Evolutionary conservation across 2,113 vertebrate species (phyloP).

Genomic region (Pluvianellus socialis): DNA sequence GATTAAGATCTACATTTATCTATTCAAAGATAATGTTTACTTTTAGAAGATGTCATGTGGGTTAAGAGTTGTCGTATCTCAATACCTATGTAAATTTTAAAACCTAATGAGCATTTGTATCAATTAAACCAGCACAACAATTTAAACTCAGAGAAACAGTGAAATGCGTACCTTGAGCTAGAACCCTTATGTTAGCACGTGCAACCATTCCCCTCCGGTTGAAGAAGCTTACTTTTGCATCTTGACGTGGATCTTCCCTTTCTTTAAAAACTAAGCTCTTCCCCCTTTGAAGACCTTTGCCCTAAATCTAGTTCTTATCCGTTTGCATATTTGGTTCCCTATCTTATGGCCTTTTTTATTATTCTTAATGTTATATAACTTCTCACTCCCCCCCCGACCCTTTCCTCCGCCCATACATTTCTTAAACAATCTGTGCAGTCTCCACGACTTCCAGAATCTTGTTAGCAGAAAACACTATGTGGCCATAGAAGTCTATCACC

Average conservation of each 20-base stretch:
- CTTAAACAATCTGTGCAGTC: neutral
- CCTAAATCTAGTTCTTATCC: neutral
- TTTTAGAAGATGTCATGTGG: neutral
- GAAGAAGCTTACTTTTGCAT: neutral
- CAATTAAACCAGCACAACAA: neutral
- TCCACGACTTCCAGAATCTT: neutral
- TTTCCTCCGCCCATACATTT: neutral
- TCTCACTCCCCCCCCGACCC: no score
- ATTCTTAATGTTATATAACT: neutral
- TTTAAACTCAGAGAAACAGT: neutral
- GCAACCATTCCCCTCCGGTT: neutral
- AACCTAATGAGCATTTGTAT: neutral
- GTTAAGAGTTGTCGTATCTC: neutral
- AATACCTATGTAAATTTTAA: neutral
- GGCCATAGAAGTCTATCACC: neutral
- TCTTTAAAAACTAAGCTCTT: neutral
- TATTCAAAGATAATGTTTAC: neutral
- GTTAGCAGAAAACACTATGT: neutral
- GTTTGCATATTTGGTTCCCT: neutral
- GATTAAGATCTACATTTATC: neutral
- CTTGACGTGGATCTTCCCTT: neutral
- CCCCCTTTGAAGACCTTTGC: neutral
- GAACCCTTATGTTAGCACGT: neutral
- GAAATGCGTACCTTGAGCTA: neutral
- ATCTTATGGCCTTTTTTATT: neutral